phyloP scores from a whole-genome alignment of 2,888 invertebrate genomes.

The Cyaniris semiargus region DNA sequence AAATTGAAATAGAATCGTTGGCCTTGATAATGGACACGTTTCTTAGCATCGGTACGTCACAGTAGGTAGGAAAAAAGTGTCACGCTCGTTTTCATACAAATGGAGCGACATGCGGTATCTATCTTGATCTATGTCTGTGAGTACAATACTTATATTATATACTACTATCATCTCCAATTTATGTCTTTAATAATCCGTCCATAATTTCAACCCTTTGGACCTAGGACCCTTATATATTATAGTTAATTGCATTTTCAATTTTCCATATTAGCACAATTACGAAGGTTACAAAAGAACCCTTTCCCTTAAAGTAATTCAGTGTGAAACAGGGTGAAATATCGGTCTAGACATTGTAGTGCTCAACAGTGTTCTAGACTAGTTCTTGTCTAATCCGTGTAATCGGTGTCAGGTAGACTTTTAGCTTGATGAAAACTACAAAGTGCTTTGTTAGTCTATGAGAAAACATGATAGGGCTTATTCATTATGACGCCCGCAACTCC shows the following conservation, averaged over 20 bases:
- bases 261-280: constrained; percentile 11
- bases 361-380: not conserved
- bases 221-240: not conserved
- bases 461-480: not conserved
- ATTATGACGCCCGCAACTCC: too few species aligned
- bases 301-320: constrained; percentile 25
- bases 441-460: not conserved
- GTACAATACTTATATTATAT: too few species aligned
- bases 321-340: constrained; percentile 52
- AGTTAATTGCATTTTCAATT: not conserved
- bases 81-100: too few species aligned
- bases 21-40: too few species aligned
- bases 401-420: not conserved
- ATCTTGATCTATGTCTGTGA: too few species aligned
- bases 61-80: too few species aligned
- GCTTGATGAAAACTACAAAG: not conserved
- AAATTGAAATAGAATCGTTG: too few species aligned
- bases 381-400: constrained; percentile 19
- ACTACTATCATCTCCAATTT: not conserved
- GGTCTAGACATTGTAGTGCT: constrained; percentile 54
- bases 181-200: not conserved
- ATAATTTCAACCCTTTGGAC: constrained; percentile 19
- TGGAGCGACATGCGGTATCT: too few species aligned
- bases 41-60: too few species aligned
- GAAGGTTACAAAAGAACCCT: constrained; percentile 6